Base-by-base conservation (phyloP, 2,113 vertebrate genomes). In the Oryzias celebensis region DNA sequence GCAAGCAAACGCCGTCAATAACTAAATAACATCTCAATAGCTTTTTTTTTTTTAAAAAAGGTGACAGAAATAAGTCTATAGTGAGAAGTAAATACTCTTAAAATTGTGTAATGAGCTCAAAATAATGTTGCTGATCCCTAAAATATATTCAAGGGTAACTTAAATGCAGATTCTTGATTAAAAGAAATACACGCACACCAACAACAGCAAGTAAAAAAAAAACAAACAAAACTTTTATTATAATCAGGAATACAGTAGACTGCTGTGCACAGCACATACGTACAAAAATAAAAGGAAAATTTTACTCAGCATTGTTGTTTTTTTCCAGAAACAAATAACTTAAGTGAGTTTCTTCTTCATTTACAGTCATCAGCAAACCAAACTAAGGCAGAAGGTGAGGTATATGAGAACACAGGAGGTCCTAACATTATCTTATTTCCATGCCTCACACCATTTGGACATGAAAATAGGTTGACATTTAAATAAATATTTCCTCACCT, bases 221-320 rank as follows among this genome's bases (percentile, higher is more conserved):
- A 93, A 8, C 18, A 60, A 66, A 66, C 93, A 83, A 88, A 87
- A 83, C 71, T 88, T 91, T 94, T 90, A 91, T 90, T 91, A 68
- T 91, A 91, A 90, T 93, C 65, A 92, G 79, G 84, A 93, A 93
- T 94, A 94, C 91, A 92, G 85, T 92, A 87, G 90, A 93, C 83
- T 90, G 91, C 92, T 96, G 96, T 98, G 95, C 95, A 89, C 93
- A 96, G 95, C 95, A 98, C 95, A 95, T 95, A 95, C 91, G 89
- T 95, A 94, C 92, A 94, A 95, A 96, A 95, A 93, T 93, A 95
- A 92, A 95, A 92, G 91, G 87, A 86, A 85, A 84, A 80, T 80
- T 82, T 89, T 85, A 87, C 75, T 78, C 71, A 86, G 82, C 84
- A 80, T 83, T 36, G 36, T 16, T 5, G 47, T 82, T 77, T 81